Percentiles rank a stretch among this genome's conserved stretches.
These are phyloP conservation scores for Brachyopa scutellaris DNA, from an alignment of 2,888 invertebrate genomes.

Conservation along the genomic window DNA sequence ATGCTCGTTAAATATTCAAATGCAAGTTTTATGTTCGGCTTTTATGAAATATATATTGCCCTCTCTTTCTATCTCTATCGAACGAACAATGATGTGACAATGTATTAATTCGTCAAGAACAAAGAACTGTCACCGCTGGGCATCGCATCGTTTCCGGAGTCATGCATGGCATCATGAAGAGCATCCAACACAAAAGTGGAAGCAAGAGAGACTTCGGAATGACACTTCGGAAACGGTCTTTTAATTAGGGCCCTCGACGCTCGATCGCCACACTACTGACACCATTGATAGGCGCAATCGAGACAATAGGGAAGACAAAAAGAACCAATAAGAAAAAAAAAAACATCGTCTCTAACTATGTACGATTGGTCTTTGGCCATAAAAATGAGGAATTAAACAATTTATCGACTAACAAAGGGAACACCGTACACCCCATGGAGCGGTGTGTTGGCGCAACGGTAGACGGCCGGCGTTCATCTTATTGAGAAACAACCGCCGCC, in stretches of 20 bases:
- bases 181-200: conserved; percentile 1
- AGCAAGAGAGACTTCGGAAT: background rate
- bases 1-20: conserved; percentile 68
- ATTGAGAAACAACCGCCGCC: conserved; percentile 9
- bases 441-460: background rate
- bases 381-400: conserved; percentile 50
- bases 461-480: conserved; percentile 2
- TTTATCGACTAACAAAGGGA: conserved; percentile 31
- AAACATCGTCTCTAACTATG: background rate
- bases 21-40: conserved; percentile 42
- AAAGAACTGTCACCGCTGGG: conserved; percentile 52
- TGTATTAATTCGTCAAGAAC: conserved; percentile 62
- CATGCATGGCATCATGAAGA: background rate
- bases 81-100: conserved; percentile 69
- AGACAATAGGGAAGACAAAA: too few relatives aligned
- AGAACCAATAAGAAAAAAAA: too few relatives aligned
- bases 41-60: conserved; percentile 41
- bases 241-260: conserved; percentile 25
- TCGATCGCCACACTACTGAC: conserved; percentile 6
- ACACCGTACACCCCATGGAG: conserved; percentile 38
- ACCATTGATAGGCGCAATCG: background rate
- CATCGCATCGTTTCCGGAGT: conserved; percentile 6
- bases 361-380: conserved; percentile 26
- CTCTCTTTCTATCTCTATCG: too few relatives aligned
- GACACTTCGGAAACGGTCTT: background rate